Percentiles rank a stretch among this genome's conserved stretches.
Evolutionary conservation across 30 jellyfish, hydroid and myxozoan species (phyloP).

Genomic region (Nemopilema nomurai): DNA sequence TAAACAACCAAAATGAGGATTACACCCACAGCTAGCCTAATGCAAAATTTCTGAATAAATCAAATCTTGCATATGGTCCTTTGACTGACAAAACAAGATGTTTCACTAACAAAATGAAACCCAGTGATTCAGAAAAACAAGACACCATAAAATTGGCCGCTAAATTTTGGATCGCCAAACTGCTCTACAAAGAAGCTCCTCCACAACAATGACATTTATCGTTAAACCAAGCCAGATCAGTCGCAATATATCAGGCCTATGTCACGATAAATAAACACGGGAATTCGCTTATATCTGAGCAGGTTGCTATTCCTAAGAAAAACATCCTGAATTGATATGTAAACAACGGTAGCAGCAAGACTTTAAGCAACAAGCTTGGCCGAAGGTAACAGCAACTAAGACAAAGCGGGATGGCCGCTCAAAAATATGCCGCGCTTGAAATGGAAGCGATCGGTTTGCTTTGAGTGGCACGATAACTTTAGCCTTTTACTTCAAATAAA

Average conservation of each 20-base stretch:
- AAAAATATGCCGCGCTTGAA: background rate
- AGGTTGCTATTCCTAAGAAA: slow-evolving; percentile 10
- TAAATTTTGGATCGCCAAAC: background rate
- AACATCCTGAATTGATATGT: slow-evolving; percentile 6
- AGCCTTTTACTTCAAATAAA: background rate
- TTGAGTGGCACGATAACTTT: background rate
- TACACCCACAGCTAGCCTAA: no score
- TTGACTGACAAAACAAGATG: background rate
- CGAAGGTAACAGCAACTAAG: background rate
- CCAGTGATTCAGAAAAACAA: background rate
- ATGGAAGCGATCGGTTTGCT: background rate
- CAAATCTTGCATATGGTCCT: background rate
- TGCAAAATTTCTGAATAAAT: no score
- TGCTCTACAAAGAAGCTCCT: background rate
- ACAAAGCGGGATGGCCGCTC: background rate
- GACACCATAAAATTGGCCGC: background rate
- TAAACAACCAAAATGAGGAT: no score
- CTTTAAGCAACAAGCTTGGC: background rate
- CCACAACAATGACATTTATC: background rate
- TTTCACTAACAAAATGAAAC: background rate
- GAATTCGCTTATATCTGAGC: background rate
- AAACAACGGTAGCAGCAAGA: slow-evolving; percentile 1
- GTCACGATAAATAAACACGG: slow-evolving; percentile 61
- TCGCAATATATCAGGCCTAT: slow-evolving; percentile 60
- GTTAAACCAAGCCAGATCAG: slow-evolving; percentile 32